Conservation (phyloP, 2,797 vertebrate genomes). For the Yasuhikotakia modesta region DNA sequence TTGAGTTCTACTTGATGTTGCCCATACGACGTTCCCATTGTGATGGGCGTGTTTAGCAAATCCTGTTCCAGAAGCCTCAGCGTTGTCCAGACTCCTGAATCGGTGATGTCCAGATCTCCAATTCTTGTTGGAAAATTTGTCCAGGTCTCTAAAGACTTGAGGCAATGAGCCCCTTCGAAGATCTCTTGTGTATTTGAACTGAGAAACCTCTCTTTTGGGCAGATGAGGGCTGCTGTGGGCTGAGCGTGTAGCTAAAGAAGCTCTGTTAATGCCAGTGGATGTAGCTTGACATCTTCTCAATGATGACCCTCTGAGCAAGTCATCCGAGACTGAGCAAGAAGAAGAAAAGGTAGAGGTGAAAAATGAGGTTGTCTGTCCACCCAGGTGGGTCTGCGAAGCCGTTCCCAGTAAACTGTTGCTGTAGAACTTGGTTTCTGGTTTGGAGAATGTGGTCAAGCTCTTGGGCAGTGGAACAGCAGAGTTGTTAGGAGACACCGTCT, state of each 20-base stretch:
- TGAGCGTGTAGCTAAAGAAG: conserved; percentile 66
- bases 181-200: conserved; percentile 73
- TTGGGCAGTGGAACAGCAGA: conserved; percentile 80
- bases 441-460: conserved; percentile 68
- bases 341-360: conserved; percentile 55
- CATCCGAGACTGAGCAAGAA: conserved; percentile 49
- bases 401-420: conserved; percentile 57
- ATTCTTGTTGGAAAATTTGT: conserved; percentile 73
- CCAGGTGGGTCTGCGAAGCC: conserved; percentile 51
- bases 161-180: conserved; percentile 62
- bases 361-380: conserved; percentile 50
- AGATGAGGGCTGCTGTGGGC: conserved; percentile 80
- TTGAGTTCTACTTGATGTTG: conserved; percentile 41
- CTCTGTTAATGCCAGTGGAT: conserved; percentile 3
- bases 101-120: conserved; percentile 73
- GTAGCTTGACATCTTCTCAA: conserved; percentile 60
- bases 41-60: conserved; percentile 42
- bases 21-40: conserved; percentile 70
- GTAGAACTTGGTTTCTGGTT: conserved; percentile 67
- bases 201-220: conserved; percentile 67
- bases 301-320: conserved; percentile 62
- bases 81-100: conserved; percentile 70
- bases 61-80: conserved; percentile 23
- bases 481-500: conserved; percentile 69
- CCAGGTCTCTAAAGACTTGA: conserved; percentile 66